These are phyloP conservation scores for Drosophila sulfurigaster DNA, from an alignment of 1,140 invertebrate genomes.

Conservation along the genomic window DNA sequence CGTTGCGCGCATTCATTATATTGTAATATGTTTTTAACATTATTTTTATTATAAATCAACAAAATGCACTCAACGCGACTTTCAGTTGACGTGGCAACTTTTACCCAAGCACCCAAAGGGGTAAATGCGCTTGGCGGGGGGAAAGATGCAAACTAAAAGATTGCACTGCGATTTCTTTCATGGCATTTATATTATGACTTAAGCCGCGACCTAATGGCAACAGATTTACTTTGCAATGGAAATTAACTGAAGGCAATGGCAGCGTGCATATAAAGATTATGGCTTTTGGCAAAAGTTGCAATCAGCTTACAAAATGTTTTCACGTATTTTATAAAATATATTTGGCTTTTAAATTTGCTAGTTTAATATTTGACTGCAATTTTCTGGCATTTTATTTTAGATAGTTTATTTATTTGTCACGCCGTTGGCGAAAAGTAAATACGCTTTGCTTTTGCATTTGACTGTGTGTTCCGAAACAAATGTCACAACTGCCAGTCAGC, in stretches of 20 bases:
- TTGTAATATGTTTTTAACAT: slow-evolving; percentile 79
- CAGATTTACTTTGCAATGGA: slow-evolving; percentile 14
- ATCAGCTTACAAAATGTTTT: background rate
- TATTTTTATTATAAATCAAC: slow-evolving; percentile 81
- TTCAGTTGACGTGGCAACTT: slow-evolving; percentile 65
- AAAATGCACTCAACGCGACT: slow-evolving; percentile 71
- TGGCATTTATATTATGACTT: slow-evolving; percentile 67
- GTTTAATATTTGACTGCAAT: background rate
- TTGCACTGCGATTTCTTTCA: slow-evolving; percentile 69
- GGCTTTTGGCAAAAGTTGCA: background rate
- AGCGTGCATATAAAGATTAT: background rate
- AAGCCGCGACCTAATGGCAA: slow-evolving; percentile 18
- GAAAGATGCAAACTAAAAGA: slow-evolving; percentile 20
- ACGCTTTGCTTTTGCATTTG: slow-evolving; percentile 34
- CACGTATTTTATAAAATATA: background rate
- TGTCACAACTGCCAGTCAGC: slow-evolving; percentile 69
- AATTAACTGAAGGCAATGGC: slow-evolving; percentile 12
- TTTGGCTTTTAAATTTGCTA: background rate
- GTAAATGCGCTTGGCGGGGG: background rate
- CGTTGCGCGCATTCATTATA: slow-evolving; percentile 65
- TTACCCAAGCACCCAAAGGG: slow-evolving; percentile 35
- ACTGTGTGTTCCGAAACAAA: slow-evolving; percentile 55
- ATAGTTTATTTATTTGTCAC: background rate
- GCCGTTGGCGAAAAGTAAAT: slow-evolving; percentile 14
- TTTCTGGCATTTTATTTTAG: background rate